Percentiles rank a stretch among this genome's conserved stretches.
These are phyloP conservation scores for Vimba vimba DNA, from an alignment of 2,113 vertebrate species.

Conservation along the genomic window DNA sequence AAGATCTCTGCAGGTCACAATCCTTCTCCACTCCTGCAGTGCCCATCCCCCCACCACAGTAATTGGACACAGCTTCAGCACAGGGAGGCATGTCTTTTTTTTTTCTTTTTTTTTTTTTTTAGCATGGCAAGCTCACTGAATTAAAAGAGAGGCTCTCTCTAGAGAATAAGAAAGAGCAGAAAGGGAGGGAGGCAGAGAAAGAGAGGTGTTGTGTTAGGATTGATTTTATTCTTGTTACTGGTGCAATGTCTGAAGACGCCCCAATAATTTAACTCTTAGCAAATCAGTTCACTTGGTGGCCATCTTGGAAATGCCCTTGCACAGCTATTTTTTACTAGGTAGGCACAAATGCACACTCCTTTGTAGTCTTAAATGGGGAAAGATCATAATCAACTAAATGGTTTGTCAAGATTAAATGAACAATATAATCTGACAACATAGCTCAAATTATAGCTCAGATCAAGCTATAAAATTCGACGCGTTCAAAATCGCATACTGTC, in stretches of 20 bases:
- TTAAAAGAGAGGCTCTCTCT: constrained; percentile 62
- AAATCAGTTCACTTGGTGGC: neutral
- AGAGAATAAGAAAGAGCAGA: constrained; percentile 33
- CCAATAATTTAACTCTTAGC: neutral
- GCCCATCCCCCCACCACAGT: constrained; percentile 46
- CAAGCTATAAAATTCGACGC: too few relatives aligned
- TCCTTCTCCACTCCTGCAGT: constrained; percentile 17
- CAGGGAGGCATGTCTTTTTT: constrained; percentile 62
- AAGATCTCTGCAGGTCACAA: constrained; percentile 43
- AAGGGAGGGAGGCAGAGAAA: constrained; percentile 18
- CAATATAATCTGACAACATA: neutral
- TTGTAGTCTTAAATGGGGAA: neutral
- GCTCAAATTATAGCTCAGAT: too few relatives aligned
- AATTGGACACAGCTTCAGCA: constrained; percentile 64
- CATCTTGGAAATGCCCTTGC: constrained; percentile 13
- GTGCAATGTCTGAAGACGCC: constrained; percentile 17
- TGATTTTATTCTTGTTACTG: neutral
- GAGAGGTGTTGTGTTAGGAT: constrained; percentile 6
- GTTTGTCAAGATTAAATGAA: neutral
- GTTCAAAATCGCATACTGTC: too few relatives aligned
- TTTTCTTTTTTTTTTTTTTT: constrained; percentile 53
- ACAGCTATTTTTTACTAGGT: neutral
- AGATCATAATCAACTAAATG: neutral
- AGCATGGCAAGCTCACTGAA: constrained; percentile 61
- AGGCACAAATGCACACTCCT: neutral